Conservation (phyloP, 2,797 vertebrate species). For the Hafferia zeledoni region DNA sequence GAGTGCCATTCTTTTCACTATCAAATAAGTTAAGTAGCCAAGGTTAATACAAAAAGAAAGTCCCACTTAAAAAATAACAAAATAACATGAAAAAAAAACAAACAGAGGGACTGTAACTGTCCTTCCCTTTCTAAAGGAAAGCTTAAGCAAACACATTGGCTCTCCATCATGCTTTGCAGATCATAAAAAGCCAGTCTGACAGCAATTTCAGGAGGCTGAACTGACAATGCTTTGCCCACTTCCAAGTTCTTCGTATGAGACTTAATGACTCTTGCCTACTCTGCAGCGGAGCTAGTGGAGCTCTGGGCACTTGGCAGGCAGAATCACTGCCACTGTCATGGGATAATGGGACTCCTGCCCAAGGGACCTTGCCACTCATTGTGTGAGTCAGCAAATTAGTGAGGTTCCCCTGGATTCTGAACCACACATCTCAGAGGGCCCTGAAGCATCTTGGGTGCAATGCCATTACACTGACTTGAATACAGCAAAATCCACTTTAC, state of each 20-base stretch:
- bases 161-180: neutral
- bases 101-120: neutral
- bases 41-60: neutral
- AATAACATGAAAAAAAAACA: neutral
- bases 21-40: neutral
- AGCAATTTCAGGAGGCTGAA: neutral
- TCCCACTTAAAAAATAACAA: neutral
- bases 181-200: neutral
- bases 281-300: neutral
- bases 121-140: neutral
- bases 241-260: neutral
- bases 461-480: neutral
- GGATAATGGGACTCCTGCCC: neutral
- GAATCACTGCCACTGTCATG: accelerated
- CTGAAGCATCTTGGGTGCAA: neutral
- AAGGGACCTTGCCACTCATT: neutral
- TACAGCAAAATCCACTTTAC: neutral
- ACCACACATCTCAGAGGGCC: neutral
- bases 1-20: neutral
- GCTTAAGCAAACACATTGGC: neutral
- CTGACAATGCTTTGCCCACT: neutral
- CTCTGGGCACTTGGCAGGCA: neutral
- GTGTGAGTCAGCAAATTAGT: neutral
- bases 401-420: slow-evolving; percentile 59
- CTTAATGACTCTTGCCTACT: neutral